Percentiles rank a stretch among this genome's conserved stretches.
These are phyloP conservation scores for Schizaphis graminum DNA, from an alignment of 2,888 invertebrate species.

Conservation along the genomic window DNA sequence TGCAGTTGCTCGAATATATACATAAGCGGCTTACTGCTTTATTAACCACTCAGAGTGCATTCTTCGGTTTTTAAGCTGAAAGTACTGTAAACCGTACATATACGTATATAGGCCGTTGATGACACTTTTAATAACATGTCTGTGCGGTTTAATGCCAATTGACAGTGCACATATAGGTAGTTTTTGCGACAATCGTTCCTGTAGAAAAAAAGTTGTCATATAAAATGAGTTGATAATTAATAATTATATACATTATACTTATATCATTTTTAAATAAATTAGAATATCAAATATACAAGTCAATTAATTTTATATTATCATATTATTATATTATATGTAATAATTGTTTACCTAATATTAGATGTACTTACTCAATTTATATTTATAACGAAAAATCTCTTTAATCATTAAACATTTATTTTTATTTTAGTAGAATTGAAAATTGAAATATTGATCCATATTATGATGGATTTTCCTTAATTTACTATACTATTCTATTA, in stretches of 20 bases:
- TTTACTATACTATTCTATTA: background rate
- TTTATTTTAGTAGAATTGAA: background rate
- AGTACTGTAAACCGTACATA: conserved; percentile 21
- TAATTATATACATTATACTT: background rate
- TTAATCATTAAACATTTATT: background rate
- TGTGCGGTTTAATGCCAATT: conserved; percentile 40
- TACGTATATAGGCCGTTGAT: conserved; percentile 24
- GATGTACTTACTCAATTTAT: background rate
- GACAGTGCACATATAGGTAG: background rate
- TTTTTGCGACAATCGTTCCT: background rate
- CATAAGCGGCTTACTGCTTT: conserved; percentile 50
- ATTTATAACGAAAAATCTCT: background rate
- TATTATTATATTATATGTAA: background rate
- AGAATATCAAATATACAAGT: background rate
- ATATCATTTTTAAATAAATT: background rate
- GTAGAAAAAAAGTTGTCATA: background rate
- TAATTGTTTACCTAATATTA: background rate
- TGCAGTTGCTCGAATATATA: background rate
- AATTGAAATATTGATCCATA: background rate
- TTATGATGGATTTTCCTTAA: background rate
- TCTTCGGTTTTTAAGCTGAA: conserved; percentile 57
- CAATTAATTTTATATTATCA: background rate
- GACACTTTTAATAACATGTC: conserved; percentile 59
- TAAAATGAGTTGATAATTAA: background rate
- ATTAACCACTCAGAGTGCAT: conserved; percentile 44